These are phyloP conservation scores for Alcis repandata DNA, from an alignment of 2,888 invertebrate species.

Conservation along the genomic window DNA sequence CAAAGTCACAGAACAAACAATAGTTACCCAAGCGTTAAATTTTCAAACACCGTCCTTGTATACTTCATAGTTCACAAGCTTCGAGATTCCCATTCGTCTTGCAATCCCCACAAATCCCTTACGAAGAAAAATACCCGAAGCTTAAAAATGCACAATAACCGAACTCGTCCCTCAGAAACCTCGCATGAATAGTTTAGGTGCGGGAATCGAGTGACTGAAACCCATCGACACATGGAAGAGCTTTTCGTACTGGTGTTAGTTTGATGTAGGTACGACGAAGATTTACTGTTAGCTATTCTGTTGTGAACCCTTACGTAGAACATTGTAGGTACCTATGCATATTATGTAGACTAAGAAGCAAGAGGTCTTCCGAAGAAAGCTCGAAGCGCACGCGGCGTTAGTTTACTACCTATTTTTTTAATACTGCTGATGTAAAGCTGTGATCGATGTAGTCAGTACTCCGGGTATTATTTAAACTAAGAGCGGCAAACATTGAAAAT, in stretches of 20 bases:
- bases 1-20: not conserved
- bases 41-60: conserved; percentile 13
- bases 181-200: conserved; percentile 51
- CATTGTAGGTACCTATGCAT: no score
- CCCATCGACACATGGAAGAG: conserved; percentile 24
- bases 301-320: no score
- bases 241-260: not conserved
- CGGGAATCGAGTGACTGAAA: conserved; percentile 47
- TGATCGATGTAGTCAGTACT: no score
- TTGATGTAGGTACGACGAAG: no score
- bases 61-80: conserved; percentile 23
- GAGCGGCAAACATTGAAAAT: no score
- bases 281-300: no score
- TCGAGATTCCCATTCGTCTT: conserved; percentile 30
- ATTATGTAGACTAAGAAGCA: no score
- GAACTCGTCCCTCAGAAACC: conserved; percentile 41
- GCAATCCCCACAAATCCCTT: conserved; percentile 24
- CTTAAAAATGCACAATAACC: conserved; percentile 45
- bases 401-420: no score
- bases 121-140: conserved; percentile 19
- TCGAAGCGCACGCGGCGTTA: no score
- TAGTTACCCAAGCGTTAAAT: not conserved
- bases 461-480: no score
- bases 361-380: no score
- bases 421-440: no score